Evolutionary conservation across 2,113 vertebrate species (phyloP).

Genomic region (Platysternon megacephalum): DNA sequence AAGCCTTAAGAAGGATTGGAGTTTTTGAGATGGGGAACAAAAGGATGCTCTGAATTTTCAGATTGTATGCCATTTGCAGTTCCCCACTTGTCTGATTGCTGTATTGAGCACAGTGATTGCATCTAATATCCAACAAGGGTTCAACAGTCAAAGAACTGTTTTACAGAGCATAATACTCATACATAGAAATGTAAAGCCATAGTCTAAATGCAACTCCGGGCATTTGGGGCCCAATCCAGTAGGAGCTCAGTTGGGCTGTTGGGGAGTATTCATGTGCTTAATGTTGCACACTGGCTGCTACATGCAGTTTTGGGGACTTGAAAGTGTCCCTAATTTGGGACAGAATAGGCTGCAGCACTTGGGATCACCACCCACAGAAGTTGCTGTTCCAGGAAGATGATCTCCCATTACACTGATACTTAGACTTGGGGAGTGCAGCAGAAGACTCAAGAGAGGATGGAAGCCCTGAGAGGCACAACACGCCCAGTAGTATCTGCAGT

Average conservation of each 20-base stretch:
- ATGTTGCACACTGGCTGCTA: background rate
- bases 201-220: background rate
- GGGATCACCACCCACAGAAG: background rate
- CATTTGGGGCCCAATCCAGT: background rate
- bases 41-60: background rate
- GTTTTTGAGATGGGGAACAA: background rate
- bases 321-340: background rate
- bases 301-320: background rate
- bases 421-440: background rate
- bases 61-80: background rate
- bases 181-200: background rate
- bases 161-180: background rate
- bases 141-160: background rate
- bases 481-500: background rate
- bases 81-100: background rate
- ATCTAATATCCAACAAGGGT: too few species aligned
- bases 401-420: background rate
- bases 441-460: background rate
- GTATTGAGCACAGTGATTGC: too few species aligned
- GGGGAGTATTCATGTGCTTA: background rate
- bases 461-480: background rate
- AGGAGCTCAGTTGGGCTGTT: background rate
- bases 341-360: background rate
- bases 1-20: background rate
- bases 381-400: background rate